A percentile compares a stretch with the other conserved stretches of the same genome.
Conservation (phyloP, 2,113 vertebrate species). For the Eubucco bourcierii region DNA sequence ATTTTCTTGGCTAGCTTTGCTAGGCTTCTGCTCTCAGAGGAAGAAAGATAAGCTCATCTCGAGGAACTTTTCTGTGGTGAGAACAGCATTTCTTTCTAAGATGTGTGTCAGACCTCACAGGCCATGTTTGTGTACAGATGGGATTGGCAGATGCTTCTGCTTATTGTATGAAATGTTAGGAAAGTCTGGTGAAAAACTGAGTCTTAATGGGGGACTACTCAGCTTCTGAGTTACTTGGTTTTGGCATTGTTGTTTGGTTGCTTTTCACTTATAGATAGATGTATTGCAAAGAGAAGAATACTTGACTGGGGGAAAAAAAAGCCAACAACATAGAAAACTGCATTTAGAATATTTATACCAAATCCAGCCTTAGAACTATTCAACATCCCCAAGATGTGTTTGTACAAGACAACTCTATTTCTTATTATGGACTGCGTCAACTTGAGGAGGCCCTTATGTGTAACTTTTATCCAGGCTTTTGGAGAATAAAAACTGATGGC, state of each 20-base stretch:
- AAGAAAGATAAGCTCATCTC: constrained; percentile 16
- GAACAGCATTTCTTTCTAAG: neutral
- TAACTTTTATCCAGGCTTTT: neutral
- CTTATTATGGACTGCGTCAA: neutral
- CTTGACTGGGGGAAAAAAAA: neutral
- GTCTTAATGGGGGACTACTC: neutral
- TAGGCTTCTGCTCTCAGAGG: neutral
- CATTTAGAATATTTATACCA: neutral
- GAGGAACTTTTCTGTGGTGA: neutral
- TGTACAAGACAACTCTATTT: neutral
- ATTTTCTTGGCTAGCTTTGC: constrained; percentile 16
- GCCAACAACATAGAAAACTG: neutral
- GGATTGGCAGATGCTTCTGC: neutral
- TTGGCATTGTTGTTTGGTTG: neutral
- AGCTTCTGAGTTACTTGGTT: neutral
- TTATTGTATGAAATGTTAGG: neutral
- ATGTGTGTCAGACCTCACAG: neutral
- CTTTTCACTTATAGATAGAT: neutral
- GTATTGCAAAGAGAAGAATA: neutral
- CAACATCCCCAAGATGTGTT: neutral
- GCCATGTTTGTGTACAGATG: neutral
- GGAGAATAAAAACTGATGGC: neutral
- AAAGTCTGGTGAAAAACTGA: neutral
- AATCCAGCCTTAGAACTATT: neutral
- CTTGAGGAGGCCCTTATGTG: neutral